Percentiles rank a stretch among this genome's conserved stretches.
Conservation (phyloP, 2,113 vertebrate species). For the Gobius niger region DNA sequence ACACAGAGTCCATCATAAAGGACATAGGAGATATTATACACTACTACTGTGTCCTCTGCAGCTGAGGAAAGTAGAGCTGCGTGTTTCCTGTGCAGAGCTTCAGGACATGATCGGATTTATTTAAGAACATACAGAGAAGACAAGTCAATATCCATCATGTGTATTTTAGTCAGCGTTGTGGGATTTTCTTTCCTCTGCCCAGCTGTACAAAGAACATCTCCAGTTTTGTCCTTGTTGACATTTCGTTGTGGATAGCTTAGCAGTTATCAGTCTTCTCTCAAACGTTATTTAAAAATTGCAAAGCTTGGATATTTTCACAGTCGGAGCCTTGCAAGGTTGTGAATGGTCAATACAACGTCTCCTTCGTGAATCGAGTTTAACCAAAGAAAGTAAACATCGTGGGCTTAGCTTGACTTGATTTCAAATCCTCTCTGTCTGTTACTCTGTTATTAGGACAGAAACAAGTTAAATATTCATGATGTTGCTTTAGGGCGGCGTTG, state of each 20-base stretch:
- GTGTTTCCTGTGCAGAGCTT: background rate
- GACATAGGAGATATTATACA: constrained; percentile 30
- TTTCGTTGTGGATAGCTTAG: background rate
- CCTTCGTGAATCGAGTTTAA: too few species aligned
- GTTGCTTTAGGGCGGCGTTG: background rate
- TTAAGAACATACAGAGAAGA: background rate
- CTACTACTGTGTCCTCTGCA: constrained; percentile 6
- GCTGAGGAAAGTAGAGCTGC: constrained; percentile 1
- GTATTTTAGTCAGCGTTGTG: background rate
- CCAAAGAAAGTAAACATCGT: background rate
- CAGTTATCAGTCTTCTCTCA: too few species aligned
- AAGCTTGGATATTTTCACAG: too few species aligned
- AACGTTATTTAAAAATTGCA: too few species aligned
- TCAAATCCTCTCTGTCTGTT: background rate
- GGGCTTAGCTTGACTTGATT: background rate
- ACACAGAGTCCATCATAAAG: constrained; percentile 36
- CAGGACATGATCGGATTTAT: constrained; percentile 1
- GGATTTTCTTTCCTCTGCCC: background rate
- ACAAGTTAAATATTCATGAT: constrained; percentile 1
- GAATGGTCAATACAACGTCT: too few species aligned
- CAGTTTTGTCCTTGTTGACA: background rate
- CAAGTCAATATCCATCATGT: background rate
- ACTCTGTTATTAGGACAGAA: background rate
- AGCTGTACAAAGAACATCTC: too few species aligned
- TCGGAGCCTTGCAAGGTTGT: too few species aligned